phyloP scores from a whole-genome alignment of 1,140 invertebrate species.

The Euwallacea fornicatus region DNA sequence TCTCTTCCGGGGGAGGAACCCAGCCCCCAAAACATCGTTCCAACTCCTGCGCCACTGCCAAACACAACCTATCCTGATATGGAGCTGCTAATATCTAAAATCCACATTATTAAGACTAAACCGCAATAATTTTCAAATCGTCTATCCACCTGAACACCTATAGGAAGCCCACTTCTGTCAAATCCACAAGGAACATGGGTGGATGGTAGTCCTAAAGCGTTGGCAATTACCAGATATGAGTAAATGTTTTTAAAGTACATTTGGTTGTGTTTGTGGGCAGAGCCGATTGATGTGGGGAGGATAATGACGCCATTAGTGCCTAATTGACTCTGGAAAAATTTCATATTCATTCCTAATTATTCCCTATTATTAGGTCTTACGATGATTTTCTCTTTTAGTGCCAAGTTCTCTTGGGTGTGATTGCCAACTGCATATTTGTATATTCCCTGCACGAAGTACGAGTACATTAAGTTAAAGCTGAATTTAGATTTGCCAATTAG shows the following conservation, averaged over 20 bases:
- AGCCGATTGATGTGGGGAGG: slow-evolving; percentile 74
- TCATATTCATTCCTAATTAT: background rate
- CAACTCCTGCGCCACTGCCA: slow-evolving; percentile 81
- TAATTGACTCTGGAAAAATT: slow-evolving; percentile 56
- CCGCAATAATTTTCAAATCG: background rate
- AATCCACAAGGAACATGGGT: slow-evolving; percentile 80
- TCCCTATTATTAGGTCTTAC: slow-evolving; percentile 16
- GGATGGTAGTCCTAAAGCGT: slow-evolving; percentile 78
- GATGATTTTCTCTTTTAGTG: slow-evolving; percentile 58
- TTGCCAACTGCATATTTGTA: slow-evolving; percentile 57
- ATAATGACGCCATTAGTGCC: slow-evolving; percentile 78
- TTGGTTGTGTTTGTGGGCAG: slow-evolving; percentile 42
- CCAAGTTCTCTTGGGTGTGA: slow-evolving; percentile 56
- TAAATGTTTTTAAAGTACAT: slow-evolving; percentile 23
- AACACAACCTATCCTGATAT: slow-evolving; percentile 73
- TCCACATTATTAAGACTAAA: background rate
- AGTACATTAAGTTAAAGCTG: slow-evolving; percentile 57
- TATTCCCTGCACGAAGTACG: slow-evolving; percentile 58
- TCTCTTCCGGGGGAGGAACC: slow-evolving; percentile 59
- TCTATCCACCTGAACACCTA: slow-evolving; percentile 70
- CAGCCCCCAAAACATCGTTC: slow-evolving; percentile 87
- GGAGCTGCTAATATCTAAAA: slow-evolving; percentile 64
- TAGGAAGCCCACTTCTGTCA: slow-evolving; percentile 72
- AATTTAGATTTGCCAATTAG: slow-evolving; percentile 59
- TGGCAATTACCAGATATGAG: slow-evolving; percentile 52